phyloP scores from a whole-genome alignment of 2,113 vertebrate genomes.

The Chlamydotis undulata region DNA sequence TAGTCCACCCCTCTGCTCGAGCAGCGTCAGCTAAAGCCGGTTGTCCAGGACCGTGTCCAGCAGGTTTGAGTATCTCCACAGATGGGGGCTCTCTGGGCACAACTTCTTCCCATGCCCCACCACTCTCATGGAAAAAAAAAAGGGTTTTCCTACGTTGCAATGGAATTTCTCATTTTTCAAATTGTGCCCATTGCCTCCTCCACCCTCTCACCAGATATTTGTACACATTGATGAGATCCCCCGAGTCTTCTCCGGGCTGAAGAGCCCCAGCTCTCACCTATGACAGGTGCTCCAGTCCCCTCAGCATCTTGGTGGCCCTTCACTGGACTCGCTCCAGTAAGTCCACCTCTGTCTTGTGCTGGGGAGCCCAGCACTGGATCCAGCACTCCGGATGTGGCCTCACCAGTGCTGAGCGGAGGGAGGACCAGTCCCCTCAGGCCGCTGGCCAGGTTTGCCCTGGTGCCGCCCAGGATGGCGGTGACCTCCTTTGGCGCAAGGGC shows the following conservation, averaged over 20 bases:
- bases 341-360: background rate
- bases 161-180: background rate
- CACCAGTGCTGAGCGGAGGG: background rate
- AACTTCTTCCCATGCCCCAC: fast-evolving
- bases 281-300: background rate
- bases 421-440: background rate
- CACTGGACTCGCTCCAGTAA: background rate
- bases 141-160: background rate
- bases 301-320: background rate
- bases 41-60: background rate
- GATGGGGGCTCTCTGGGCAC: background rate
- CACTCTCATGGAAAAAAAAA: background rate
- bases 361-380: background rate
- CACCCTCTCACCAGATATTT: too few species aligned
- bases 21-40: background rate
- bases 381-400: background rate
- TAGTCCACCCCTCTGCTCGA: background rate
- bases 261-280: background rate
- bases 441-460: background rate
- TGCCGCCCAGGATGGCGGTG: background rate
- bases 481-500: background rate
- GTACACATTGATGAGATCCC: background rate
- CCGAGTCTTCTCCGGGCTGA: background rate
- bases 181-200: background rate
- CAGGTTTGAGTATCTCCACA: background rate